Evolutionary conservation across 2,113 vertebrate genomes (phyloP), one percentile per base, ranked within the genome.

Genomic region (Eira barbara): DNA sequence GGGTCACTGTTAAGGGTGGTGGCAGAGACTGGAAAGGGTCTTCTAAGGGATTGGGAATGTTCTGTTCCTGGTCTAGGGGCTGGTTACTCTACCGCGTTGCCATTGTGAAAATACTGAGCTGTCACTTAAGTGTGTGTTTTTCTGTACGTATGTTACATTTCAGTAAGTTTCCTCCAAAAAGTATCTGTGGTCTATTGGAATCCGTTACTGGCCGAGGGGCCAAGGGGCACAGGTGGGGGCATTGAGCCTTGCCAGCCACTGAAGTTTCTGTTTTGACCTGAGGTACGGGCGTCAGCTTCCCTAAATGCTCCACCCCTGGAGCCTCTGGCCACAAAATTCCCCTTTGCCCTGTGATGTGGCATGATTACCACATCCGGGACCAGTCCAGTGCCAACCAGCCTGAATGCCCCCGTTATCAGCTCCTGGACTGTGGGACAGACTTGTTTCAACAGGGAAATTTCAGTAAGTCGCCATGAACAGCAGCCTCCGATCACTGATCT

Each of bases 361-460:
- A 61, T 49, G 52, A 82, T 73, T 11, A 34, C 67, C 79, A 86
- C 79, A 94, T 97, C 92, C 0, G 4, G 89, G 83, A 20, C 23
- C 61, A 18, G n/a, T 34, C 55, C 61, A 83, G 55, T 73, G 83
- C 94, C 83, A 79, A 86, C 27, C 94, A 21, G 45, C 52, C 78
- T 73, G 78, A 57, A 59, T 69, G 59, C 55, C 14, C 13, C 0
- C 1, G 4, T 73, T 83, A 87, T 88, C 76, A 84, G 21, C 27
- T 27, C 80, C 25, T 15, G 52, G 27, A 36, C 69, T 29, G 27
- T 20, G 31, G 49, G 57, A 45, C 47, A 88, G 61, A 25, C 8
- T 29, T 21, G 39, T n/a, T 52, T 8, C 21, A 57, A 78, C 27
- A n/a, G 9, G 88, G 61, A 52, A 52, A 42, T 76, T 27, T 61